Conservation (phyloP, 2,888 invertebrate genomes). For the Stenichneumon culpator region DNA sequence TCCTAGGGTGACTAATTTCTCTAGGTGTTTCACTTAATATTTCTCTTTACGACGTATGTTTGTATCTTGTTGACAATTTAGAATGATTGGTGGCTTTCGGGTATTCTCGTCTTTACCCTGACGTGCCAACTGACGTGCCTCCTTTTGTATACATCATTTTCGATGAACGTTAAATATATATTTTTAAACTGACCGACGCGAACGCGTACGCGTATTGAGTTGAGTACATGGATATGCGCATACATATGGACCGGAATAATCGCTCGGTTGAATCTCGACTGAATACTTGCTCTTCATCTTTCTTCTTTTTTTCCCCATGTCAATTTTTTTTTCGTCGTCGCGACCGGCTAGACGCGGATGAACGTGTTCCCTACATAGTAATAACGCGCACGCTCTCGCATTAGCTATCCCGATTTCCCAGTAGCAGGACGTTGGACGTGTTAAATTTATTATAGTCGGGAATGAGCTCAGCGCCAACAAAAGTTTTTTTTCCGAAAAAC, state of each 20-base stretch:
- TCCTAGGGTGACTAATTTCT: neutral
- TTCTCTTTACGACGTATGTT: neutral
- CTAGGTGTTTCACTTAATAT: neutral
- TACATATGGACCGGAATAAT: neutral
- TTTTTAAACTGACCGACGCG: conserved; percentile 5
- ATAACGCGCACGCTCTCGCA: neutral
- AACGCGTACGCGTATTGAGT: neutral
- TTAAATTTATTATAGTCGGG: neutral
- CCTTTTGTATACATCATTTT: conserved; percentile 41
- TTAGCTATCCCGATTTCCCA: neutral
- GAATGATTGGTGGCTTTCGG: neutral
- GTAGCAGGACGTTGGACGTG: conserved; percentile 7
- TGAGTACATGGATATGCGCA: neutral
- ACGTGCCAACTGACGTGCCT: neutral
- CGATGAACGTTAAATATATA: conserved; percentile 29
- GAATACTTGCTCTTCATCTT: conserved; percentile 1
- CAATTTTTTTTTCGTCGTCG: neutral
- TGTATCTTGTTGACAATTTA: neutral
- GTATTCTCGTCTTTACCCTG: neutral
- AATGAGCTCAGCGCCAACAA: neutral
- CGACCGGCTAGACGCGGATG: neutral
- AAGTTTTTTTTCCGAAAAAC: conserved; percentile 2
- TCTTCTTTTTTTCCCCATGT: neutral
- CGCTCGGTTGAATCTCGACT: neutral
- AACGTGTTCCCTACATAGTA: neutral